Evolutionary conservation across 2,113 vertebrate species (phyloP).

Genomic region (Serinus canaria): DNA sequence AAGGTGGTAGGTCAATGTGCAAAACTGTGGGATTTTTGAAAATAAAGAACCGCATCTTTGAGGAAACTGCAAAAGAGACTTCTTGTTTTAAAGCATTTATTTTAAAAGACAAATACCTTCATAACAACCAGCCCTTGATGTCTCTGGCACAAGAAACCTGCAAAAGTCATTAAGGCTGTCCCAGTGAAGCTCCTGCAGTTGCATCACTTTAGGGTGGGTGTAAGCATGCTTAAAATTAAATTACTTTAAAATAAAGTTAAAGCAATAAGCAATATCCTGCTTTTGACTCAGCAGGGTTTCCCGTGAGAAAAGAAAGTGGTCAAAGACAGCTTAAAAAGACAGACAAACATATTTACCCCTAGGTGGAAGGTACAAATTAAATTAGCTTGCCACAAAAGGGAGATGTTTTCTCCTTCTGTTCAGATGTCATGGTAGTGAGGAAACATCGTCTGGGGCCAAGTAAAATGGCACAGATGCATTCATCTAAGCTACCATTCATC

Average conservation of each 20-base stretch:
- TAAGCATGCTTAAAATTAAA: constrained; percentile 91
- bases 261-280: constrained; percentile 85
- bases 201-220: constrained; percentile 80
- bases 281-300: constrained; percentile 87
- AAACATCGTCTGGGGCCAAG: constrained; percentile 86
- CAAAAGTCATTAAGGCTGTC: constrained; percentile 86
- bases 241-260: constrained; percentile 92
- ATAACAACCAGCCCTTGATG: constrained; percentile 86
- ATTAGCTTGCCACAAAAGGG: constrained; percentile 96
- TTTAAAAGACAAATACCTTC: constrained; percentile 83
- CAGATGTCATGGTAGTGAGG: constrained; percentile 99
- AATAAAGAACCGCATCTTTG: constrained; percentile 58
- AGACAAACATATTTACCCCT: constrained; percentile 99
- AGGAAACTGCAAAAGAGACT: constrained; percentile 65
- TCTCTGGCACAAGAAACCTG: constrained; percentile 86
- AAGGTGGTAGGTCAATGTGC: constrained; percentile 83
- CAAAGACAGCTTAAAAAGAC: constrained; percentile 84
- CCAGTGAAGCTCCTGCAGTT: constrained; percentile 80
- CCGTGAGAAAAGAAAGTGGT: constrained; percentile 94
- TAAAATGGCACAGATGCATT: constrained; percentile 91
- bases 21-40: constrained; percentile 47
- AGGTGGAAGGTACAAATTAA: constrained; percentile 99
- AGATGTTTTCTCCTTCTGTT: constrained; percentile 99
- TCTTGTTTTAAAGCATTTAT: constrained; percentile 77
- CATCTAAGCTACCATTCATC: constrained; percentile 92